A percentile compares a stretch with the other conserved stretches of the same genome.
Evolutionary conservation across 2,888 invertebrate species (phyloP).

Genomic region (Lamellibrachia satsuma): DNA sequence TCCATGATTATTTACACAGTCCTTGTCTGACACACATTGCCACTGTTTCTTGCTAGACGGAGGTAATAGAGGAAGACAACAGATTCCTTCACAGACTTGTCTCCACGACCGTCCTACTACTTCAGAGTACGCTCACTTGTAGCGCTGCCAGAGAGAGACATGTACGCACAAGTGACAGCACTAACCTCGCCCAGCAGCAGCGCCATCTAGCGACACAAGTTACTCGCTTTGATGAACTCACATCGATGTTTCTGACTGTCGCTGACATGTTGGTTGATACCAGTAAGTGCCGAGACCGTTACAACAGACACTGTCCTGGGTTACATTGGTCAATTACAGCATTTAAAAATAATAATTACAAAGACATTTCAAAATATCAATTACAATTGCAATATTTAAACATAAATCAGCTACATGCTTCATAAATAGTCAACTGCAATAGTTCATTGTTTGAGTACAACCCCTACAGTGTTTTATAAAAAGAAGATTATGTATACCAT

Average conservation of each 20-base stretch:
- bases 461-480: too few relatives aligned
- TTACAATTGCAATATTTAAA: too few relatives aligned
- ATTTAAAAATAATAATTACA: too few relatives aligned
- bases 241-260: slow-evolving; percentile 25
- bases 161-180: background rate
- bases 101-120: background rate
- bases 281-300: background rate
- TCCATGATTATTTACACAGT: background rate
- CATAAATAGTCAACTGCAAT: too few relatives aligned
- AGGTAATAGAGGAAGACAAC: slow-evolving; percentile 24
- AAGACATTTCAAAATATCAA: too few relatives aligned
- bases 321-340: too few relatives aligned
- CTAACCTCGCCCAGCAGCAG: background rate
- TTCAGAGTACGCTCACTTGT: background rate
- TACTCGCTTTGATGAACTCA: slow-evolving; percentile 29
- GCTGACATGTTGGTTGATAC: slow-evolving; percentile 29
- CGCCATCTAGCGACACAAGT: slow-evolving; percentile 14
- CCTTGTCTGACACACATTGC: background rate
- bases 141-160: background rate
- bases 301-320: background rate
- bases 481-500: too few relatives aligned
- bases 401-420: too few relatives aligned
- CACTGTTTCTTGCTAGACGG: slow-evolving; percentile 23
- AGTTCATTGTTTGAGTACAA: too few relatives aligned
- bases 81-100: slow-evolving; percentile 6